Base-by-base conservation (phyloP, 2,113 vertebrate species). In the Oreochromis aureus region DNA sequence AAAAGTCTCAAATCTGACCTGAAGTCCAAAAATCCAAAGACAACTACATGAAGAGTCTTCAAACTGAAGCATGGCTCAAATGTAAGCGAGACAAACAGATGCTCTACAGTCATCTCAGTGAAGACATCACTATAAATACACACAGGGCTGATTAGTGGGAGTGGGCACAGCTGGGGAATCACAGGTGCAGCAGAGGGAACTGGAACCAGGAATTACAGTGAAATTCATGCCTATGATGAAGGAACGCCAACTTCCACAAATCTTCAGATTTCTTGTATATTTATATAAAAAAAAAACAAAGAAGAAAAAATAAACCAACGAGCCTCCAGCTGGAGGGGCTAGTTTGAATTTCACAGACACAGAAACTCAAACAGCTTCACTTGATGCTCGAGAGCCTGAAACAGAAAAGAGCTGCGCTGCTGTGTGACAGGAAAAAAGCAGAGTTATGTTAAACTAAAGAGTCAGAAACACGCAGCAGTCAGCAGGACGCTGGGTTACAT, bases 401-500 rank as follows among this genome's bases (percentile, higher is more conserved):
- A 6, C 8, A 5, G 7, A 12, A 0, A 4, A 32, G 32, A n/a
- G 61, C 61, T 3, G 11, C 4, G 7, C 30, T 18, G 32, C 0
- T 46, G 44, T 46, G 24, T 48, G 61, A 12, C 6, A 8, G 16
- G 10, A 18, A 4, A 19, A 34, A 8, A 4, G 19, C 19, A 27
- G 41, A 54, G n/a, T 22, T 69, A 2, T 30, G 69, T 84, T 54
- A 54, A 30, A 19, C 34, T 22, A 41, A 5, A 53, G n/a, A 78
- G 6, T 1, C 10, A 59, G 2, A 39, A 76, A 81, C 56, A 69
- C 63, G 36, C 19, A 51, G 34, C 12, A 61, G 80, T 61, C 69
- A 56, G 53, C 86, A 59, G 89, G 80, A 73, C 82, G 6, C 91
- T 93, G 94, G 69, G 24, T 87, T 73, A 88, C 63, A 91, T 96